Percentiles rank a stretch among this genome's conserved stretches.
phyloP scores from a whole-genome alignment of 2,797 vertebrate genomes.

The Chaenodraco wilsoni region DNA sequence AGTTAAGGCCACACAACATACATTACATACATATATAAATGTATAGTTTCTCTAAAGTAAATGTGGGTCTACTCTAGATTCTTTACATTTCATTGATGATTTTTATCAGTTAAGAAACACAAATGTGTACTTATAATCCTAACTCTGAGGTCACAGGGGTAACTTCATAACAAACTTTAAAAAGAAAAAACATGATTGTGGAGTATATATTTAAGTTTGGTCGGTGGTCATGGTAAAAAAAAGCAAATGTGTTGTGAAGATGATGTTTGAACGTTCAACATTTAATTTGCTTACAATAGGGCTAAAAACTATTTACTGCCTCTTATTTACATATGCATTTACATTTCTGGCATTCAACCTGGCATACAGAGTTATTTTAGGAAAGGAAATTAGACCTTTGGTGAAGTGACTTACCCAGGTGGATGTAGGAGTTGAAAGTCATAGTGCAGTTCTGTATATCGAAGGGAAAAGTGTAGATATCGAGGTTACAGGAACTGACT shows the following conservation, averaged over 20 bases:
- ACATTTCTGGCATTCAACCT: neutral
- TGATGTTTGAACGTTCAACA: neutral
- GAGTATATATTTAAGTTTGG: neutral
- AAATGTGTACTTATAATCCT: neutral
- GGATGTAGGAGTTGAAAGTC: constrained; percentile 78
- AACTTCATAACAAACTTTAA: too few relatives aligned
- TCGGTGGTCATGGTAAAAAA: neutral
- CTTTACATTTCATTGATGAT: neutral
- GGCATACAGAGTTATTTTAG: neutral
- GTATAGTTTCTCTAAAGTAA: neutral
- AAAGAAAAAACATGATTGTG: too few relatives aligned
- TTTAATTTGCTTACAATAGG: neutral
- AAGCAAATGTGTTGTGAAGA: neutral
- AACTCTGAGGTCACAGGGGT: neutral
- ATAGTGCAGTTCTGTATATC: constrained; percentile 82
- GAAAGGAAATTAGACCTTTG: neutral
- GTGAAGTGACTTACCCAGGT: constrained; percentile 62
- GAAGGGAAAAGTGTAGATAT: constrained; percentile 85
- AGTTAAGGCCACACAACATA: neutral
- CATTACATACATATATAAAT: neutral
- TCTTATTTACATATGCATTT: neutral
- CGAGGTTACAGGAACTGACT: constrained; percentile 82
- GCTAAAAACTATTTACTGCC: neutral
- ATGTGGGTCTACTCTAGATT: neutral
- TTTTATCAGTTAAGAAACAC: too few relatives aligned